Base-by-base conservation (phyloP, 2,797 vertebrate species). In the Myripristis jacobus region DNA sequence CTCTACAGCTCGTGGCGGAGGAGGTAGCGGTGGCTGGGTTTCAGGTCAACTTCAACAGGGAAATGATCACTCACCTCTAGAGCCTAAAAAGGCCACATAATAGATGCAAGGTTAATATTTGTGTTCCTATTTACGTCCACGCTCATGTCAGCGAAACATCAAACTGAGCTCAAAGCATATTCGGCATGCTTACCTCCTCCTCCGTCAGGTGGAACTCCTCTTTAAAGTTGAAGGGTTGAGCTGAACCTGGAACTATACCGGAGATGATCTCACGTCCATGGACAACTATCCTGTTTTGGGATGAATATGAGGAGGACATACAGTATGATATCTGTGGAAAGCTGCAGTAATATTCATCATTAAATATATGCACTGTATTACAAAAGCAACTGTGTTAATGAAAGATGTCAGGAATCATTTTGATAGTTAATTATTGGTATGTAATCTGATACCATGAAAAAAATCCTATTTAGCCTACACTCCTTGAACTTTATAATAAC, bases 51-150 rank as follows among this genome's bases (percentile, higher is more conserved):
- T 75, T 96, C 95, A 1, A 96, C 94, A 19, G 95, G 95, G 76
- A 94, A 96, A 74, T 96, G 95, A 69, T 96, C 95, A 15, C 95
- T 96, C 73, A 96, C 92, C 57, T 93, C 87, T 68, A 96, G 88
- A 65, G 95, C 95, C 95, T 96, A 34, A 58, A 34, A 60, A 64
- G 44, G 36, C 52, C 55, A 31, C 4, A 70, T 52, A 13, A 29
- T 47, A n/a, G n/a, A n/a, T n/a, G n/a, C n/a, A n/a, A n/a, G n/a
- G n/a, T n/a, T n/a, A n/a, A n/a, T n/a, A n/a, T n/a, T n/a, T n/a
- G n/a, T n/a, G n/a, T n/a, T n/a, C n/a, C n/a, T n/a, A n/a, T n/a
- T n/a, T n/a, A n/a, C n/a, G n/a, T n/a, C n/a, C n/a, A n/a, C n/a
- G n/a, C n/a, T n/a, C n/a, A n/a, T n/a, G n/a, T n/a, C n/a, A n/a